These are phyloP conservation scores for Fulica atra DNA, from an alignment of 2,113 vertebrate species.

Conservation along the genomic window DNA sequence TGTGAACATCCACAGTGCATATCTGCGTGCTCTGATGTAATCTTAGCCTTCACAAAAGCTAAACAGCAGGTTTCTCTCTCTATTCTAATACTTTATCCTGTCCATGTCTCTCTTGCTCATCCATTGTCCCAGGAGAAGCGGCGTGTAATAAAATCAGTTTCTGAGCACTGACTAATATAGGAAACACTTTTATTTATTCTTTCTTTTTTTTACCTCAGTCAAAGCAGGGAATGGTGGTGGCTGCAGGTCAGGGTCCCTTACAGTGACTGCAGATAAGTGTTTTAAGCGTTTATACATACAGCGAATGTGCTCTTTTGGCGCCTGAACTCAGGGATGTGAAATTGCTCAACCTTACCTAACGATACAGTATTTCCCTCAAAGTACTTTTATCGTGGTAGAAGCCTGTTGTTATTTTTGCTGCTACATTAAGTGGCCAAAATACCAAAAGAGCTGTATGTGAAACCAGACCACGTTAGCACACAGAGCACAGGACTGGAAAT, in stretches of 20 bases:
- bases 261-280: not conserved
- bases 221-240: not conserved
- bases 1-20: not conserved
- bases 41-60: not conserved
- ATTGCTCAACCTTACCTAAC: not conserved
- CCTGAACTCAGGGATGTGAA: not conserved
- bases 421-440: not conserved
- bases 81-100: not conserved
- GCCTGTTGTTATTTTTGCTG: not conserved
- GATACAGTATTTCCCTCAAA: not conserved
- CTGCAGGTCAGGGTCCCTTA: not conserved
- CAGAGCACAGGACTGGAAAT: not conserved
- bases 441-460: not conserved
- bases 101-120: not conserved
- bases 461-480: not conserved
- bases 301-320: not conserved
- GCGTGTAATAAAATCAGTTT: not conserved
- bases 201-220: not conserved
- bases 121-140: not conserved
- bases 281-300: not conserved
- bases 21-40: not conserved
- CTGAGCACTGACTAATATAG: not conserved
- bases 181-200: not conserved
- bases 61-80: not conserved
- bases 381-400: not conserved